Evolutionary conservation across 1,140 invertebrate species (phyloP).

Genomic region (Hylaeus anthracinus): DNA sequence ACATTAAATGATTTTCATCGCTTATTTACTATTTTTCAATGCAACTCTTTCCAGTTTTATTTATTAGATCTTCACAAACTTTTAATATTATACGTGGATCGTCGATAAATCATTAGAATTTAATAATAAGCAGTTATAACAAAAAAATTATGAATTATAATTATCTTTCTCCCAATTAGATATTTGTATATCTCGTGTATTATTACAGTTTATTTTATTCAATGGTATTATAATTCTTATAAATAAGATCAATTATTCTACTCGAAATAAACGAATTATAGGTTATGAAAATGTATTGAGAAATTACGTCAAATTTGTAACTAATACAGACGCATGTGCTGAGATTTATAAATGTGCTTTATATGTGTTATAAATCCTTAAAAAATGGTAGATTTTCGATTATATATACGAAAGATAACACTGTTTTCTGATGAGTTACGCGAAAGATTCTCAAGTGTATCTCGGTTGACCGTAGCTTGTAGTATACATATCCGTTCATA

Average conservation of each 20-base stretch:
- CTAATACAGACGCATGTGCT: background rate
- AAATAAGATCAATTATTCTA: background rate
- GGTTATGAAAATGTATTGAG: slow-evolving; percentile 27
- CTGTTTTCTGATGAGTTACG: background rate
- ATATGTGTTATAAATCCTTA: background rate
- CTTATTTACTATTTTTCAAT: slow-evolving; percentile 14
- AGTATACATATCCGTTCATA: background rate
- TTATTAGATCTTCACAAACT: background rate
- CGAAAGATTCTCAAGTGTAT: slow-evolving; percentile 44
- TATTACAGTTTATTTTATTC: background rate
- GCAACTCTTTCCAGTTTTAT: background rate
- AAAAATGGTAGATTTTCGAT: background rate
- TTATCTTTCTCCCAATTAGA: background rate
- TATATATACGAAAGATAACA: background rate
- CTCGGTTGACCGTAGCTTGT: slow-evolving; percentile 21
- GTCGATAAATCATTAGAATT: background rate
- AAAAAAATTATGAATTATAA: background rate
- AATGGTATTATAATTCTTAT: background rate
- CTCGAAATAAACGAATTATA: background rate
- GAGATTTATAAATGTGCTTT: background rate
- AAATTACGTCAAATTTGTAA: slow-evolving; percentile 6
- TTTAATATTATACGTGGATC: background rate
- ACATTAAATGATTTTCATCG: slow-evolving; percentile 25
- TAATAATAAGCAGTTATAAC: background rate
- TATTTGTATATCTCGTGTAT: background rate